Conservation (phyloP, 2,113 vertebrate species). For the Pseudopipra pipra region DNA sequence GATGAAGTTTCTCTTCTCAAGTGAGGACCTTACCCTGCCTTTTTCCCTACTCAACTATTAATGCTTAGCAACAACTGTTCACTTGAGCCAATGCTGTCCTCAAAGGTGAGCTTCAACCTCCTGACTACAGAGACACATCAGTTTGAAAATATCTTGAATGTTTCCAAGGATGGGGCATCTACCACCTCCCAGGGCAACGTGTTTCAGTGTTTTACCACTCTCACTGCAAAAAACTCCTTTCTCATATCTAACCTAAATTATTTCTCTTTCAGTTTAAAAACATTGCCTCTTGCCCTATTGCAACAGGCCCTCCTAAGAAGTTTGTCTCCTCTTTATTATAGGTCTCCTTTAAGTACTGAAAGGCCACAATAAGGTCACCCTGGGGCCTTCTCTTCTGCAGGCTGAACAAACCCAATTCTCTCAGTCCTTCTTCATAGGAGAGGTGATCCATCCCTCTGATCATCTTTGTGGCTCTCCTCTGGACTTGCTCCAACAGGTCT, state of each 20-base stretch:
- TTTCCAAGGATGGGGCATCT: neutral
- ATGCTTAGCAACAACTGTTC: neutral
- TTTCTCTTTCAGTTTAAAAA: neutral
- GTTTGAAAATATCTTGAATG: neutral
- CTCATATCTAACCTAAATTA: neutral
- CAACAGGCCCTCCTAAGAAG: neutral
- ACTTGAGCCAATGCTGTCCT: neutral
- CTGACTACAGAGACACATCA: neutral
- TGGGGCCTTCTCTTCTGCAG: neutral
- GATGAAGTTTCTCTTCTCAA: neutral
- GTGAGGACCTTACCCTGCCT: neutral
- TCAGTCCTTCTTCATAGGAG: neutral
- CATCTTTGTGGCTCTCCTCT: neutral
- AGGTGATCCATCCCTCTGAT: neutral
- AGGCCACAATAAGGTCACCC: neutral
- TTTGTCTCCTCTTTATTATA: neutral
- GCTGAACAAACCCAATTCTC: neutral
- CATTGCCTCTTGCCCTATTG: neutral
- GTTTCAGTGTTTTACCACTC: neutral
- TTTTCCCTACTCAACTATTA: neutral
- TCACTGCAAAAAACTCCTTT: neutral
- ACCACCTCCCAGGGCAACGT: neutral
- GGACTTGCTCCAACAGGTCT: neutral
- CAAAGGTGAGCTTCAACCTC: neutral
- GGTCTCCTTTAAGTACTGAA: neutral